Percentiles rank a stretch among this genome's conserved stretches.
Conservation (phyloP, 2,113 vertebrate species). For the Trichechus manatus region DNA sequence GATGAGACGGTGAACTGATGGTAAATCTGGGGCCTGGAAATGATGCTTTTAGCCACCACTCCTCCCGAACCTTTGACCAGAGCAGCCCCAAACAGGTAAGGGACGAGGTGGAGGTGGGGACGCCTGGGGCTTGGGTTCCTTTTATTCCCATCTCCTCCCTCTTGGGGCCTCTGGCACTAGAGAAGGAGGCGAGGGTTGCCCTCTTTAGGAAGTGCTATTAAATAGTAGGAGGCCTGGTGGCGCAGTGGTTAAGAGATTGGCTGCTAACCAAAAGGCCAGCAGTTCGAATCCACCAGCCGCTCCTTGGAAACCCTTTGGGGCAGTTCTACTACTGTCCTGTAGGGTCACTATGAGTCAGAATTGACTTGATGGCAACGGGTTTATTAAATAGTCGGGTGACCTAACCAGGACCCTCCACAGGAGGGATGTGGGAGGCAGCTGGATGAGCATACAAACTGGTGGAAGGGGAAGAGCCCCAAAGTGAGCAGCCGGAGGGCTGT, state of each 20-base stretch:
- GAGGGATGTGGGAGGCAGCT: rapidly evolving
- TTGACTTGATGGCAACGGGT: too few species aligned
- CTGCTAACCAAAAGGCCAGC: too few species aligned
- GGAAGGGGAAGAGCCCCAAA: neutral
- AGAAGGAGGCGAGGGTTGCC: neutral
- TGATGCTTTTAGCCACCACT: neutral
- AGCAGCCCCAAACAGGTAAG: neutral
- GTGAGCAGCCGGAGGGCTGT: neutral
- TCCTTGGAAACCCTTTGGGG: too few species aligned
- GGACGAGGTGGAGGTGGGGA: neutral
- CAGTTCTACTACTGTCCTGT: too few species aligned
- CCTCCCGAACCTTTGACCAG: neutral
- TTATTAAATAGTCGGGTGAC: neutral
- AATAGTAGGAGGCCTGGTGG: neutral
- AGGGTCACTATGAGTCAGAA: too few species aligned
- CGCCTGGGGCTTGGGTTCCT: neutral
- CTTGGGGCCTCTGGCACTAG: neutral
- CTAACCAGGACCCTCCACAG: neutral
- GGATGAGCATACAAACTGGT: neutral
- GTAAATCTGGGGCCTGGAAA: neutral
- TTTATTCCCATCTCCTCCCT: neutral
- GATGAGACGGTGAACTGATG: neutral
- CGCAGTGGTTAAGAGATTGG: too few species aligned
- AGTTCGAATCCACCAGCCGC: too few species aligned
- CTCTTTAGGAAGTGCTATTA: neutral